Evolutionary conservation across 2,113 vertebrate species (phyloP).

Genomic region (Proteles cristata): DNA sequence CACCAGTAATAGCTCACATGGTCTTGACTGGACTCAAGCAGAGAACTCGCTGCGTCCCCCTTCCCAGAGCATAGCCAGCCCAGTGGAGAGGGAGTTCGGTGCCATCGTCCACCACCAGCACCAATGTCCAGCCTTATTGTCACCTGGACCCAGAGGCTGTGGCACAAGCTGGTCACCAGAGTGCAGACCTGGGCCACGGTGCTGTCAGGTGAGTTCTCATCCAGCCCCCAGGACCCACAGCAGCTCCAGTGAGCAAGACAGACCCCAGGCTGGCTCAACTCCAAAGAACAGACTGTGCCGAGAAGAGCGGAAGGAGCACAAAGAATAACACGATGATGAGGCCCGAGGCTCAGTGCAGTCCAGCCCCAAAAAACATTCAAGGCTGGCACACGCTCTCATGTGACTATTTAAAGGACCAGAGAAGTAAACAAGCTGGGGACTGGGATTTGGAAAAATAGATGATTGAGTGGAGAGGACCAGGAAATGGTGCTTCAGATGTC

Average conservation of each 20-base stretch:
- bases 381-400: not conserved
- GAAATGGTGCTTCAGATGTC: not conserved
- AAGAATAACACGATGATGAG: not conserved
- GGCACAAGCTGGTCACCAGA: not conserved
- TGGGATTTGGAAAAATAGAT: conserved; percentile 23
- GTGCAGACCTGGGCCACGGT: not conserved
- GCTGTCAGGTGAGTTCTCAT: not conserved
- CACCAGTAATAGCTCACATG: not conserved
- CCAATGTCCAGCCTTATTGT: fast-evolving
- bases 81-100: fast-evolving
- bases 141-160: not conserved
- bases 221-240: fast-evolving
- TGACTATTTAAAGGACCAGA: conserved; percentile 51
- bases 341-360: not conserved
- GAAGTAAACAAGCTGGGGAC: conserved; percentile 51
- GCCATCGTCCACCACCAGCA: not conserved
- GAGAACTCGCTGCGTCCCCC: no score
- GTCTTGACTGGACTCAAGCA: no score
- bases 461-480: not conserved
- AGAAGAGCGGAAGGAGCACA: not conserved
- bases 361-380: not conserved
- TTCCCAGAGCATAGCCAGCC: no score
- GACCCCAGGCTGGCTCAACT: not conserved
- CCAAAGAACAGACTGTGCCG: not conserved
- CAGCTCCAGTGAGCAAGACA: not conserved